Base-by-base conservation (phyloP, 1,140 invertebrate genomes). In the Chironomus striatipennis region DNA sequence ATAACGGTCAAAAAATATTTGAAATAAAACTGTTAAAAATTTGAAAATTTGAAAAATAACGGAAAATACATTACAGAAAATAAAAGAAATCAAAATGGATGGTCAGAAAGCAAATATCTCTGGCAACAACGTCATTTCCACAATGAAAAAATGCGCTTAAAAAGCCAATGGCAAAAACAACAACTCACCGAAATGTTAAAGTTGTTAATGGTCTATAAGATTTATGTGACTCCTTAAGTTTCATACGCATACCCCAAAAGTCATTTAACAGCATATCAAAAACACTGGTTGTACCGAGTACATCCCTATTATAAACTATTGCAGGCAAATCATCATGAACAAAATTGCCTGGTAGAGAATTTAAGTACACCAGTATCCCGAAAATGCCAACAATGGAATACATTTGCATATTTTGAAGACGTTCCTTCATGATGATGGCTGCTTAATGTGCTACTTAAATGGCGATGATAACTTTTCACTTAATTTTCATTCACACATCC, bases 321-420 rank as follows among this genome's bases (percentile, higher is more conserved):
- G 65, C 65, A 9, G 65, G 65, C 17, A 70, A 8, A 10, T 70
- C 65, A 18, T 70, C 65, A 70, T 70, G 65, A 18, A 70, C 65
- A 7, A 70, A 70, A 70, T 70, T 21, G 18, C 65, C 65, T 10
- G 65, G 65, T 12, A 70, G 65, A 7, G 65, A 70, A 12, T 70
- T 70, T 18, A 70, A 20, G 10, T 70, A 70, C 65, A 70, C 65
- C 6, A 70, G 20, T 18, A 70, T 18, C n/a, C 17, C 65, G 18
- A 70, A 18, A 70, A 18, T 70, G n/a, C 65, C 17, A 18, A 70
- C 65, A 70, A 70, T 70, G 18, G 20, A 70, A 70, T 70, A 70
- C 20, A 70, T 70, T 70, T 70, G 65, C 65, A 70, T 70, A 70
- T 70, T 70, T 70, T 70, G 17, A 18, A 20, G 65, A 70, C 65